A percentile compares a stretch with the other conserved stretches of the same genome.
These are phyloP conservation scores for Polydrusus cervinus DNA, from an alignment of 2,888 invertebrate species.

Conservation along the genomic window DNA sequence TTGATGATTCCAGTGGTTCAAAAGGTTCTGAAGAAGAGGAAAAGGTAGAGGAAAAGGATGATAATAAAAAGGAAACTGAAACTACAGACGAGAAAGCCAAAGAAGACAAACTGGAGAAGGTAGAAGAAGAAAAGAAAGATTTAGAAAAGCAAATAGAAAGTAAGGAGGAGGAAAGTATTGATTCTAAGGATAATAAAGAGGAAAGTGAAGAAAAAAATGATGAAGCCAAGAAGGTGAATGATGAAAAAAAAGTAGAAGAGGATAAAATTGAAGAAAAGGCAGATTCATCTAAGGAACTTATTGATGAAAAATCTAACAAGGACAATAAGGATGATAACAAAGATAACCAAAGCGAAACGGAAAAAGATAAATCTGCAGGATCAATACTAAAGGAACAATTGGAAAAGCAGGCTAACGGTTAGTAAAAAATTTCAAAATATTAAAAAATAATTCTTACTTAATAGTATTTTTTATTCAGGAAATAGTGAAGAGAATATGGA, in stretches of 20 bases:
- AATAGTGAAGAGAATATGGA: constrained; percentile 23
- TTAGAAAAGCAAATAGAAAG: background rate
- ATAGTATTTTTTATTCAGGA: constrained; percentile 14
- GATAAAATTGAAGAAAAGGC: background rate
- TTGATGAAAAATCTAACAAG: background rate
- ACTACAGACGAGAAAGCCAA: constrained; percentile 4
- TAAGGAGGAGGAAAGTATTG: constrained; percentile 3
- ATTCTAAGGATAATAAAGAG: background rate
- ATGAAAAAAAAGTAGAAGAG: background rate
- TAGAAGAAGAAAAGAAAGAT: constrained; percentile 1
- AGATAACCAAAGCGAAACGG: constrained; percentile 2
- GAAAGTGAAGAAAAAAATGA: background rate
- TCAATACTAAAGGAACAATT: constrained; percentile 28
- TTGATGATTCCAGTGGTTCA: constrained; percentile 8
- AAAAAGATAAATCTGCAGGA: background rate
- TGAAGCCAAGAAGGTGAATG: background rate
- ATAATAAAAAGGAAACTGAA: constrained; percentile 4
- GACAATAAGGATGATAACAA: constrained; percentile 6
- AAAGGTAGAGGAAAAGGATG: constrained; percentile 23
- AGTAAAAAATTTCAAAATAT: background rate
- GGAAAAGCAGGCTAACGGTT: background rate
- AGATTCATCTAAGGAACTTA: background rate
- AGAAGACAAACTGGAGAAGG: constrained; percentile 6
- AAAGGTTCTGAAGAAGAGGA: constrained; percentile 21
- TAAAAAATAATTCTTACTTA: background rate